Evolutionary conservation across 2,113 vertebrate species (phyloP).

Genomic region (Eolophus roseicapilla): DNA sequence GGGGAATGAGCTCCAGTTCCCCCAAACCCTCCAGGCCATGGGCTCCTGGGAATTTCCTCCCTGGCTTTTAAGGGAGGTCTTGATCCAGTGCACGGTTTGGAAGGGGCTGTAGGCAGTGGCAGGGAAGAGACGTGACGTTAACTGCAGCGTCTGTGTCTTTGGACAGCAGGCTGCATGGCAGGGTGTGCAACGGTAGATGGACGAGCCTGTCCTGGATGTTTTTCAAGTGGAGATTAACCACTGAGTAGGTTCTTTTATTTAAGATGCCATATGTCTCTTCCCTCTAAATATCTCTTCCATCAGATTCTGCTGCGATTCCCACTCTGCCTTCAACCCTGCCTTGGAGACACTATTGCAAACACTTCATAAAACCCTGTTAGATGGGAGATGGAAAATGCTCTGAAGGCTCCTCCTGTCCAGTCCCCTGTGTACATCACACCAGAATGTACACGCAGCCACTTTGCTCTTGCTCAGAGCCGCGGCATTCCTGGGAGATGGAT

Average conservation of each 20-base stretch:
- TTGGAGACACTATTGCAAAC: background rate
- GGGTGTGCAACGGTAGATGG: background rate
- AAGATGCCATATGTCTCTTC: slow-evolving; percentile 63
- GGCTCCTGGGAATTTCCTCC: background rate
- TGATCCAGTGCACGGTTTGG: rapidly evolving
- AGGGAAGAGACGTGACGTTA: background rate
- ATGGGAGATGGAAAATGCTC: background rate
- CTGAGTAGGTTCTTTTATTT: slow-evolving; percentile 52
- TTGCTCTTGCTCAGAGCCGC: background rate
- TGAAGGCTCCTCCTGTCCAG: background rate
- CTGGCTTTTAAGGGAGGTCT: background rate
- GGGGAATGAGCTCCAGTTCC: background rate
- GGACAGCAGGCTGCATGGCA: background rate
- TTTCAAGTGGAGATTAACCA: slow-evolving; percentile 61
- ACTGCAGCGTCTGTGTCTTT: background rate
- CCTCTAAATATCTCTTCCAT: slow-evolving; percentile 59
- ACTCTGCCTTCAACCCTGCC: slow-evolving; percentile 28
- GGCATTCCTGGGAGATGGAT: background rate
- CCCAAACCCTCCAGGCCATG: background rate
- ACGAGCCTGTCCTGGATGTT: slow-evolving; percentile 22
- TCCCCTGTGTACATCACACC: rapidly evolving
- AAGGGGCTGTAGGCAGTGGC: background rate
- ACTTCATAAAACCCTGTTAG: slow-evolving; percentile 10
- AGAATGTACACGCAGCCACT: rapidly evolving
- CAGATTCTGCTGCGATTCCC: slow-evolving; percentile 38